Percentiles rank a stretch among this genome's conserved stretches.
Evolutionary conservation across 2,113 vertebrate genomes (phyloP).

Genomic region (Etheostoma spectabile): DNA sequence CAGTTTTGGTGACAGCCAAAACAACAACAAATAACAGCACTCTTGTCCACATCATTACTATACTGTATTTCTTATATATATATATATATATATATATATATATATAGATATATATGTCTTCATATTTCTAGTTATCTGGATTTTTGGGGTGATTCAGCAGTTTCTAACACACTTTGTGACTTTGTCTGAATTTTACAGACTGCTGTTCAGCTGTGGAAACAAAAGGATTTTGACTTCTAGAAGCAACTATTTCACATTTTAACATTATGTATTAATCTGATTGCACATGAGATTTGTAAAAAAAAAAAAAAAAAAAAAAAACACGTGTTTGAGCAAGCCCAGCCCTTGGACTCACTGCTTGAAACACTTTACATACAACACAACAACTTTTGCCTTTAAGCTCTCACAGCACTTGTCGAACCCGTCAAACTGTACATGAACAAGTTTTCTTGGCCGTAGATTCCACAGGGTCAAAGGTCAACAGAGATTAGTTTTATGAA

Average conservation of each 20-base stretch:
- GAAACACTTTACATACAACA: background rate
- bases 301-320: too few species aligned
- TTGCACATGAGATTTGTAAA: background rate
- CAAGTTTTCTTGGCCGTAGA: background rate
- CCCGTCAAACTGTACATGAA: too few species aligned
- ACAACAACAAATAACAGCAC: background rate
- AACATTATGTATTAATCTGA: background rate
- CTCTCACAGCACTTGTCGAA: background rate
- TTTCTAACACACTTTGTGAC: background rate
- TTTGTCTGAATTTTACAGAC: background rate
- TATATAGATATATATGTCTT: background rate
- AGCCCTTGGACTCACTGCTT: background rate
- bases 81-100: too few species aligned
- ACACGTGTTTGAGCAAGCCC: too few species aligned
- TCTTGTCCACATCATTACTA: background rate
- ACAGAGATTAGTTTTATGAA: background rate
- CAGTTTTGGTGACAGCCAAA: constrained; percentile 14
- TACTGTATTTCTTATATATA: too few species aligned
- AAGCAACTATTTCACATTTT: background rate
- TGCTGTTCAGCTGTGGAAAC: background rate
- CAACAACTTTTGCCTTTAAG: background rate
- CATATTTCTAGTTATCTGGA: background rate
- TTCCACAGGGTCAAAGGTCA: constrained; percentile 4
- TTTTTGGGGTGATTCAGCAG: background rate
- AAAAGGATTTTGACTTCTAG: background rate